A percentile compares a stretch with the other conserved stretches of the same genome.
Conservation (phyloP, 2,113 vertebrate species). For the Cryptomyrus ogoouensis region DNA sequence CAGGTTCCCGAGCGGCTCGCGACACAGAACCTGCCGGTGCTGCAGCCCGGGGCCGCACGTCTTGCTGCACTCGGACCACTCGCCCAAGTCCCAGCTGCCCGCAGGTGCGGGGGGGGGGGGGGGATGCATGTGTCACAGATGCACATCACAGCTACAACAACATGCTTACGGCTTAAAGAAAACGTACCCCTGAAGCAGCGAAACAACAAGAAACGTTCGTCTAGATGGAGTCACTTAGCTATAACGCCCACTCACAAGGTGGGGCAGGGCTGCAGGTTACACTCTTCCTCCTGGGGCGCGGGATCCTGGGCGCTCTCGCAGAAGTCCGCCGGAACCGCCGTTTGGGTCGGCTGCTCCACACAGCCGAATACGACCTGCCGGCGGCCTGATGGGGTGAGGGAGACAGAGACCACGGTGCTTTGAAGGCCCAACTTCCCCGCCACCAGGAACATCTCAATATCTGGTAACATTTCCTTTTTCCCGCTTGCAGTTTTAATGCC, state of each 20-base stretch:
- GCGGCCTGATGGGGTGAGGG: slow-evolving; percentile 39
- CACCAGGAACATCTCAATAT: too few species aligned
- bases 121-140: not conserved
- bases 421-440: not conserved
- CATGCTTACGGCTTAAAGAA: not conserved
- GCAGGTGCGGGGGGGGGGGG: not conserved
- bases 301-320: slow-evolving; percentile 72
- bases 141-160: not conserved
- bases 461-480: not conserved
- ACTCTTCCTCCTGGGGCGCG: slow-evolving; percentile 68
- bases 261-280: slow-evolving; percentile 77
- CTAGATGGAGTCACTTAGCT: not conserved
- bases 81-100: slow-evolving; percentile 84
- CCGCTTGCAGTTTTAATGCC: not conserved
- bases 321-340: slow-evolving; percentile 65
- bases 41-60: slow-evolving; percentile 84
- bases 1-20: slow-evolving; percentile 64
- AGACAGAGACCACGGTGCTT: not conserved
- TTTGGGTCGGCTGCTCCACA: slow-evolving; percentile 66
- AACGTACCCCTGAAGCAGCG: not conserved
- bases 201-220: not conserved
- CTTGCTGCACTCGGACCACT: slow-evolving; percentile 93
- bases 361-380: slow-evolving; percentile 67
- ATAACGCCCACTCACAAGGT: slow-evolving; percentile 74
- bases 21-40: slow-evolving; percentile 83